Evolutionary conservation across 2,888 invertebrate genomes (phyloP).

Genomic region (Polydrusus pterygomalis): DNA sequence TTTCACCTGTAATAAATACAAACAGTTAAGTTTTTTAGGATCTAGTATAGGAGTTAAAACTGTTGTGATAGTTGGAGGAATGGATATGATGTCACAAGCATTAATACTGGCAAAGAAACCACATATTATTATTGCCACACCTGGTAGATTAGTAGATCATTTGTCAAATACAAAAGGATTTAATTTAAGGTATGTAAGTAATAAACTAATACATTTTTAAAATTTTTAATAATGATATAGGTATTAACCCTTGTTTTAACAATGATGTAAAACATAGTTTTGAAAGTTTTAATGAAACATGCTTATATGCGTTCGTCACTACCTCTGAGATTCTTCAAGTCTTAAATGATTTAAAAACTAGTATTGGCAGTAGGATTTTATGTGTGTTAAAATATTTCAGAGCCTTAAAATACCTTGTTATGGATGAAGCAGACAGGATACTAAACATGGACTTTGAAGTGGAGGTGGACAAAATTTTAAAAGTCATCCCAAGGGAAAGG

Average conservation of each 20-base stretch:
- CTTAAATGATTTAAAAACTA: not conserved
- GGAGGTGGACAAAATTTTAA: conserved; percentile 96
- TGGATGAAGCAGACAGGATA: conserved; percentile 99
- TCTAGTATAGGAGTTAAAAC: conserved; percentile 94
- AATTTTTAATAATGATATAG: too few relatives aligned
- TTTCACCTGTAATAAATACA: not conserved
- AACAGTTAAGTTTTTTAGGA: conserved; percentile 73
- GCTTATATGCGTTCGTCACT: conserved; percentile 52
- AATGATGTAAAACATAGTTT: conserved; percentile 42
- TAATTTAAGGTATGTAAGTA: conserved; percentile 76
- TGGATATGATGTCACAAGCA: conserved; percentile 98
- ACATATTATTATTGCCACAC: conserved; percentile 97
- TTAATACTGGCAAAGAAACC: conserved; percentile 95
- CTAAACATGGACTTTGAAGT: conserved; percentile 99
- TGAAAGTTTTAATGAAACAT: conserved; percentile 46
- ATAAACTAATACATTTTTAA: too few relatives aligned
- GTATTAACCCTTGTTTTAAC: conserved; percentile 5
- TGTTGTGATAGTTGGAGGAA: conserved; percentile 97
- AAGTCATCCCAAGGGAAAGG: conserved; percentile 92
- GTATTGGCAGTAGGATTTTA: not conserved
- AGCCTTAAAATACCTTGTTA: conserved; percentile 78
- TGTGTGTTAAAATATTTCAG: conserved; percentile 38
- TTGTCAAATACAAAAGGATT: conserved; percentile 99
- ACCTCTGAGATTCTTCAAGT: conserved; percentile 46
- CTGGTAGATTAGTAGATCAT: conserved; percentile 96